Base-by-base conservation (phyloP, 2,113 vertebrate genomes). In the Conger conger region DNA sequence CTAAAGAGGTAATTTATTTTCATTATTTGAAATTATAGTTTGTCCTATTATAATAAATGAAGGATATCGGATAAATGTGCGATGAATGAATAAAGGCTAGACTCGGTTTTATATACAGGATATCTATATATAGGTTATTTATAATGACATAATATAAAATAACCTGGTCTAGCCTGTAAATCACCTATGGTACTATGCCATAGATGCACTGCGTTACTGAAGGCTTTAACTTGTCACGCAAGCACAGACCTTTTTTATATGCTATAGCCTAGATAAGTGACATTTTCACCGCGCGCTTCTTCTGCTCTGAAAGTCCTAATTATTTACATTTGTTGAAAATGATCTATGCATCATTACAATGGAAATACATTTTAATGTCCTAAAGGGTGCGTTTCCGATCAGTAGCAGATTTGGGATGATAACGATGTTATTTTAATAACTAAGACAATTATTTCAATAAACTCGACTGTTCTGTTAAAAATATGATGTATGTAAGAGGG, bases 1-100 rank as follows among this genome's bases (percentile, higher is more conserved):
- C 23, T 20, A 45, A 4, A 60, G 38, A 88, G 87, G 87, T 87
- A 85, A 87, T 1, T 27, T 40, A 45, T 78, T 78, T 13, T 73
- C 0, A 78, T 38, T 23, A 38, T 38, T 78, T 78, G 27, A 78
- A 38, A 78, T 37, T 38, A 18, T 36, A 17, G 13, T 38, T 38
- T 17, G 27, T 63, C 57, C 20, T 60, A 20, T 60, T 33, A 18
- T 78, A 18, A 5, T n/a, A 78, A 37, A 27, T 20, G 23, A 63
- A 63, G 6, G 5, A 27, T 3, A n/a, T n/a, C 20, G 4, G 60
- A 63, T 73, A 30, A 35, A 33, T 35, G 73, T 76, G 11, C 73
- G n/a, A 76, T 76, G 35, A n/a, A 35, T 15, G 17, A 30, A 30
- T 30, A 8, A 73, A 30, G 60, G 0, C 17, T 63, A 63, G 60